Conservation (phyloP, 2,113 vertebrate species). For the Aspiorhynchus laticeps region DNA sequence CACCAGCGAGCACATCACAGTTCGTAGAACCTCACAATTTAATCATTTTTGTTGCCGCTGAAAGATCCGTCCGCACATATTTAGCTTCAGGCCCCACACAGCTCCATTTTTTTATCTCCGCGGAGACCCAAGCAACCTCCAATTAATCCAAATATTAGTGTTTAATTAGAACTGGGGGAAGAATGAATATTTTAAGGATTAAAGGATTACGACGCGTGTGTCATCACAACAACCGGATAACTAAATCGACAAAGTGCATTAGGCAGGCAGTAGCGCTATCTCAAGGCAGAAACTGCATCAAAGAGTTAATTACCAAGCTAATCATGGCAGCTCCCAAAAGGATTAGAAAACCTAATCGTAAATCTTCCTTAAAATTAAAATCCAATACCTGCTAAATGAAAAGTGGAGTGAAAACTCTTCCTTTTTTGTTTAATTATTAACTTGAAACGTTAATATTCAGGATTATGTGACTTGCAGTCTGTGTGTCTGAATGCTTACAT, state of each 20-base stretch:
- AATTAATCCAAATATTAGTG: slow-evolving; percentile 59
- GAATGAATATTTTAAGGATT: slow-evolving; percentile 59
- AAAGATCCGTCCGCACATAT: not conserved
- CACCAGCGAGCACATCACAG: not conserved
- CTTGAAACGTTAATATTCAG: slow-evolving; percentile 25
- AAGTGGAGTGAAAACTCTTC: slow-evolving; percentile 25
- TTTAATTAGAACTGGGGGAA: slow-evolving; percentile 59
- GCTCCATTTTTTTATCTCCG: not conserved
- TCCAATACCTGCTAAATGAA: slow-evolving; percentile 56
- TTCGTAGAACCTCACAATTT: not conserved
- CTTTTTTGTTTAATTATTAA: slow-evolving; percentile 45
- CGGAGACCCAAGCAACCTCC: slow-evolving; percentile 37
- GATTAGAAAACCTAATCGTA: slow-evolving; percentile 56
- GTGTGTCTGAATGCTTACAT: not conserved
- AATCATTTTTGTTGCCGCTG: not conserved
- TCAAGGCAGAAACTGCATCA: slow-evolving; percentile 51
- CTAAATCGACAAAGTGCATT: slow-evolving; percentile 49
- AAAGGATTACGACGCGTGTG: slow-evolving; percentile 56
- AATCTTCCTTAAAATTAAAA: slow-evolving; percentile 55
- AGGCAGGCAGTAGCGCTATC: slow-evolving; percentile 39
- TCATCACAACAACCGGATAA: slow-evolving; percentile 58
- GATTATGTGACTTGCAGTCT: not conserved
- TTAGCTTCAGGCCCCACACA: slow-evolving; percentile 12
- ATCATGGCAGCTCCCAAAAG: slow-evolving; percentile 55
- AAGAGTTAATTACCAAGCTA: slow-evolving; percentile 63